These are phyloP conservation scores for Sitta carolinensis DNA, from an alignment of 2,797 vertebrate genomes.

Conservation along the genomic window DNA sequence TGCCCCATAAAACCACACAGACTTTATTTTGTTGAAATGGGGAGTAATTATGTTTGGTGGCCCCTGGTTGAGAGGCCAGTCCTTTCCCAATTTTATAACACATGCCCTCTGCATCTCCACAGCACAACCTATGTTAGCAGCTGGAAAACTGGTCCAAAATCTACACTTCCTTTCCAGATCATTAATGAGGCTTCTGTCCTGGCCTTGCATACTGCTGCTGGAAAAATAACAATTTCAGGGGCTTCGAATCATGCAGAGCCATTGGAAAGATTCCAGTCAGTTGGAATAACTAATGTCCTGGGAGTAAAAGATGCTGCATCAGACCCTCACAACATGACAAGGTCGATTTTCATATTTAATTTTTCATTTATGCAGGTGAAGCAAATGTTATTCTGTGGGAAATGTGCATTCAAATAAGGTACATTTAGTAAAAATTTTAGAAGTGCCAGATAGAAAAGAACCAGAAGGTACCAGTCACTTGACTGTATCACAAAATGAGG, in stretches of 20 bases:
- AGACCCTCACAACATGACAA: background rate
- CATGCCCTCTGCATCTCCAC: fast-evolving
- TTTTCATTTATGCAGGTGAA: background rate
- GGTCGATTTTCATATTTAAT: background rate
- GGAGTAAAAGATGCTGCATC: background rate
- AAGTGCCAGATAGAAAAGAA: background rate
- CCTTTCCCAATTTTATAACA: background rate
- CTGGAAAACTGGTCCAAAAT: background rate
- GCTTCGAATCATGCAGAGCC: background rate
- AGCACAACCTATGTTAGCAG: background rate
- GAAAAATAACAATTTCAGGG: background rate
- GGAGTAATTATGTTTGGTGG: background rate
- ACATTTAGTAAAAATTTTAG: background rate
- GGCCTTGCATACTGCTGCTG: background rate
- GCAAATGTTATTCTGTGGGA: background rate
- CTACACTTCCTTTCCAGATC: background rate
- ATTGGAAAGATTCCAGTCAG: background rate
- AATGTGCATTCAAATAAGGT: background rate
- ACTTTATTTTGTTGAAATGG: background rate
- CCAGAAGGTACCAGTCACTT: background rate
- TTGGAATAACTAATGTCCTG: background rate
- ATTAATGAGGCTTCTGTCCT: background rate
- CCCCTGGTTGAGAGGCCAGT: background rate
- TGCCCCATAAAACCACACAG: background rate
- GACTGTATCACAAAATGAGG: background rate